Evolutionary conservation across 1,140 invertebrate species (phyloP).

Genomic region (Polypedilum pembai): DNA sequence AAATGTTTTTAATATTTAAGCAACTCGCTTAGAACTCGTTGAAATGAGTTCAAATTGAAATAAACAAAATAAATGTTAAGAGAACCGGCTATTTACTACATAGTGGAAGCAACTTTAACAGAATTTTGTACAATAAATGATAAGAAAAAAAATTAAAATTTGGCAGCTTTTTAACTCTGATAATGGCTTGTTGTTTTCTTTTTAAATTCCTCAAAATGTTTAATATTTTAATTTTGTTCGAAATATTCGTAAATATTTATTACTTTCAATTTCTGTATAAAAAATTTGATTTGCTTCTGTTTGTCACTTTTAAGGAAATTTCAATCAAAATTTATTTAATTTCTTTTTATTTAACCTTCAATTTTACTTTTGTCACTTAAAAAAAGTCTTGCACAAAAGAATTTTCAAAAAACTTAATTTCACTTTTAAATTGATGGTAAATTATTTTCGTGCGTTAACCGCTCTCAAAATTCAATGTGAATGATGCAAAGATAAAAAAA

Average conservation of each 20-base stretch:
- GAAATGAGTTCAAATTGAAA: no score
- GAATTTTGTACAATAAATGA: no score
- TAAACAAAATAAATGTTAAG: no score
- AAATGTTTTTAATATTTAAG: no score
- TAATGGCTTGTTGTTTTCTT: not conserved
- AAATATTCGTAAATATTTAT: not conserved
- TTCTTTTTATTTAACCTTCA: not conserved
- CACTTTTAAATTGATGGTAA: not conserved
- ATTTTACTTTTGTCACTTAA: no score
- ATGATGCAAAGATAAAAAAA: conserved; percentile 1
- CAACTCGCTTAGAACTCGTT: no score
- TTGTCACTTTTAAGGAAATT: not conserved
- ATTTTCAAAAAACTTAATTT: not conserved
- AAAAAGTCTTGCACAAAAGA: no score
- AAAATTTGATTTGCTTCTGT: not conserved
- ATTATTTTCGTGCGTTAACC: not conserved
- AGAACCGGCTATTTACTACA: no score
- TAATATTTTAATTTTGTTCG: not conserved
- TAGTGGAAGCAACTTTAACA: no score
- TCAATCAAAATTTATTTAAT: not conserved
- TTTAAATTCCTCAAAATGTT: not conserved
- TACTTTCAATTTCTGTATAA: not conserved
- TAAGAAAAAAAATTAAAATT: no score
- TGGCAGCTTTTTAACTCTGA: no score
- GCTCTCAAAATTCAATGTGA: not conserved